Conservation (phyloP, 2,113 vertebrate genomes). For the Nycticorax nycticorax region DNA sequence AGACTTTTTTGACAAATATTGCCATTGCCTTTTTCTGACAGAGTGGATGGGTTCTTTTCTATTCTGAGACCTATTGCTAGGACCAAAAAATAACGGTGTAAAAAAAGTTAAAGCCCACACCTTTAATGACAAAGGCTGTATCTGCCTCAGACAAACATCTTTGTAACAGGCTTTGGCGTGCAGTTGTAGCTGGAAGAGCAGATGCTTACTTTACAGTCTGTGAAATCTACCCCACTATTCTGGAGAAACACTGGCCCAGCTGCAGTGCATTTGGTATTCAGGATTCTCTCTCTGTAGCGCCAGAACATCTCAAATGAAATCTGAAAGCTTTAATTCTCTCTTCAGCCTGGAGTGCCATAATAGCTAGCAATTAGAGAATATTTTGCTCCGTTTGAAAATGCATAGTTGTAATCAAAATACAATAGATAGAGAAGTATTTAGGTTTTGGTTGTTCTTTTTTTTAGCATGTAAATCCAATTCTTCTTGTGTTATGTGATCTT, state of each 20-base stretch:
- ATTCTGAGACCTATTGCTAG: not conserved
- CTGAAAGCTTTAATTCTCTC: not conserved
- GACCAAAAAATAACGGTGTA: not conserved
- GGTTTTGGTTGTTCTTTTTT: not conserved
- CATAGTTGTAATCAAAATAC: not conserved
- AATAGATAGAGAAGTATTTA: not conserved
- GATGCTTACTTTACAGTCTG: conserved; percentile 28
- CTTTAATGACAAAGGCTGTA: not conserved
- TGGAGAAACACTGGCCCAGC: not conserved
- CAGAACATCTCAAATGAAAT: not conserved
- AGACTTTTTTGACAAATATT: not conserved
- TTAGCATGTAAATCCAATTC: not conserved
- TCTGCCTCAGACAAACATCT: conserved; percentile 5
- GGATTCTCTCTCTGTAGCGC: not conserved
- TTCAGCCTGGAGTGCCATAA: not conserved
- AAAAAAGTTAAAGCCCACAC: not conserved
- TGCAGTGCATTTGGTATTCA: not conserved
- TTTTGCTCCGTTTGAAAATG: not conserved
- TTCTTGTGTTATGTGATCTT: not conserved
- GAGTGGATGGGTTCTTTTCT: not conserved
- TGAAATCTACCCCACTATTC: not conserved
- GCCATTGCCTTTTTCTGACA: not conserved
- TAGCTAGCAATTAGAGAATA: not conserved
- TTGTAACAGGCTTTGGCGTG: not conserved
- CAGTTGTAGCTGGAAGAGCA: conserved; percentile 25